Evolutionary conservation across 2,888 invertebrate genomes (phyloP).

Genomic region (Heterodera filipjevi): DNA sequence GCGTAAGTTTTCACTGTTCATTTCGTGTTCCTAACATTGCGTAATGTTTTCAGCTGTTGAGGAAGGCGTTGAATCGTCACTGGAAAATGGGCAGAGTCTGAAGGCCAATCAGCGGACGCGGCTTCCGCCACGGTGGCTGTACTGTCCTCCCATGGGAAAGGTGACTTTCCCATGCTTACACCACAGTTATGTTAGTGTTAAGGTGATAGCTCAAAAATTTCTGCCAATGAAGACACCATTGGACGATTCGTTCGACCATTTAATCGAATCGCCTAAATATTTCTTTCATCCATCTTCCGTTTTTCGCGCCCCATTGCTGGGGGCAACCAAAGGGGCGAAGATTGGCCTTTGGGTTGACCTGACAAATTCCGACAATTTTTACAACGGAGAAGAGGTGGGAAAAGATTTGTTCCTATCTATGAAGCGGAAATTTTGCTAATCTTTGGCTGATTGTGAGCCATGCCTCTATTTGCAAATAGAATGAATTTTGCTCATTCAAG

Average conservation of each 20-base stretch:
- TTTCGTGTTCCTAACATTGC: background rate
- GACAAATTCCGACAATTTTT: constrained; percentile 91
- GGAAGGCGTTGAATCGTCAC: background rate
- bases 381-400: constrained; percentile 77
- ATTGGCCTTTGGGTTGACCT: constrained; percentile 94
- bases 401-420: constrained; percentile 1
- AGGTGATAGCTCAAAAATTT: constrained; percentile 76
- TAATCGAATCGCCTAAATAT: constrained; percentile 76
- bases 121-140: constrained; percentile 68
- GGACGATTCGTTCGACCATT: constrained; percentile 78
- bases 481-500: constrained; percentile 39
- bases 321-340: constrained; percentile 69
- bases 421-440: too few species aligned
- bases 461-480: too few species aligned
- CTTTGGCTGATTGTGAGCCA: too few species aligned
- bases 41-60: background rate
- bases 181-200: too few species aligned
- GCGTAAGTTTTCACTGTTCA: background rate
- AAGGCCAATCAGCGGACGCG: constrained; percentile 23
- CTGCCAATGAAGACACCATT: constrained; percentile 93
- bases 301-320: constrained; percentile 68
- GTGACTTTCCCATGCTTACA: constrained; percentile 54
- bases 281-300: constrained; percentile 87
- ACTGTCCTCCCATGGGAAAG: constrained; percentile 69
- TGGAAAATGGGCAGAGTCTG: background rate